Base-by-base conservation (phyloP, 2,797 vertebrate genomes). In the Pseudotriccus pelzelni region DNA sequence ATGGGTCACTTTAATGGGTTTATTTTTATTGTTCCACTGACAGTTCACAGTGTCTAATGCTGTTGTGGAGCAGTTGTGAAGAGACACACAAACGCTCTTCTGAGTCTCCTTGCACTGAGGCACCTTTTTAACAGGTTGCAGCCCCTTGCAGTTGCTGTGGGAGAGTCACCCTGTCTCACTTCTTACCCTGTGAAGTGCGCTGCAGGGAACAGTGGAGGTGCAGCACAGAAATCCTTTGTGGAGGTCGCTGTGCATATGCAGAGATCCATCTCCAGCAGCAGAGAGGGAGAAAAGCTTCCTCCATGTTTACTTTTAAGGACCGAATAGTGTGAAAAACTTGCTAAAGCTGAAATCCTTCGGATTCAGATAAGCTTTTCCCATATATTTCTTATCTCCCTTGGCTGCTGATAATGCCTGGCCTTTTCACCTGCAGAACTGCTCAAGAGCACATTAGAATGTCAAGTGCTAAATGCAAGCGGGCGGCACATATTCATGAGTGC, bases 361-460 rank as follows among this genome's bases (percentile, higher is more conserved):
- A 80, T 92, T 91, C 73, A 94, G 74, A 94, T 94, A 84, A 82
- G 87, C 75, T 94, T 94, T 89, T 77, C 56, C 60, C 53, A 53
- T 60, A 25, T 75, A 86, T 93, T 94, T 92, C 84, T 93, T 96
- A 85, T 96, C 91, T 96, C 37, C 43, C 10, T 0, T 50, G 64
- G 63, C 84, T 84, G 74, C 94, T 96, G 95, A 81, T 94, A 94
- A 93, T 78, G 91, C 75, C 39, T 86, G 86, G 37, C 88, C 78
- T 84, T 93, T 90, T 93, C 89, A 90, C 87, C 90, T 87, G 63
- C 13, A 3, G 64, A 90, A 58, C 77, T 89, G 72, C 87, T 96
- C 68, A 32, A 84, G 72, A 79, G 70, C 64, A 60, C 66, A 77
- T 79, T 76, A 76, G 83, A 95, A 72, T 87, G 91, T 90, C 87